These are phyloP conservation scores for Tetranychus cinnabarinus DNA, from an alignment of 1,140 invertebrate species.

Conservation along the genomic window DNA sequence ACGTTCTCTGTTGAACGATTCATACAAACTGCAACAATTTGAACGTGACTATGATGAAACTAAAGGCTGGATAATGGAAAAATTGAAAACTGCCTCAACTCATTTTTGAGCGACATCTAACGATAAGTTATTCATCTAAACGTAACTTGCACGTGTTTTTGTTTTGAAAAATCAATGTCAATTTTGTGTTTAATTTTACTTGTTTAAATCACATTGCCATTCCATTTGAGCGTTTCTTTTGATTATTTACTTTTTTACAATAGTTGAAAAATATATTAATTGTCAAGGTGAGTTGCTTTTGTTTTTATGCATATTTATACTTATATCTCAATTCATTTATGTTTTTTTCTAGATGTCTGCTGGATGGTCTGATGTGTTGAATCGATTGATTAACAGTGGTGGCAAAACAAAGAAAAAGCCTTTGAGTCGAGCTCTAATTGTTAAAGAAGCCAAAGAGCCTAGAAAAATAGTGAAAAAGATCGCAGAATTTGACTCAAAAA, in stretches of 20 bases:
- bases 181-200: too few relatives aligned
- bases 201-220: too few relatives aligned
- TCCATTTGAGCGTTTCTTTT: too few relatives aligned
- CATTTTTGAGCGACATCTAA: too few relatives aligned
- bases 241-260: too few relatives aligned
- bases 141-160: too few relatives aligned
- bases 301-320: too few relatives aligned
- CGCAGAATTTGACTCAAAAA: slow-evolving; percentile 9
- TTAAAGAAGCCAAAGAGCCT: background rate
- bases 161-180: too few relatives aligned
- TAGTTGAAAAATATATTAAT: too few relatives aligned
- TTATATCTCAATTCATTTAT: too few relatives aligned
- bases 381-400: background rate
- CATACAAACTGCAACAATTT: slow-evolving; percentile 96
- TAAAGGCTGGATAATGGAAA: slow-evolving; percentile 96
- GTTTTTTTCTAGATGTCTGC: background rate
- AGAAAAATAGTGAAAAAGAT: background rate
- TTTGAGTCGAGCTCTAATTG: background rate
- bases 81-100: slow-evolving; percentile 72
- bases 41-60: slow-evolving; percentile 96
- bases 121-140: too few relatives aligned
- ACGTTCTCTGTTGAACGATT: slow-evolving; percentile 76
- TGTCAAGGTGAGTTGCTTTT: too few relatives aligned
- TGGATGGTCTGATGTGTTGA: background rate
- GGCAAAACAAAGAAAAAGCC: background rate